These are phyloP conservation scores for Lampropteryx suffumata DNA, from an alignment of 2,888 invertebrate genomes.

Conservation along the genomic window DNA sequence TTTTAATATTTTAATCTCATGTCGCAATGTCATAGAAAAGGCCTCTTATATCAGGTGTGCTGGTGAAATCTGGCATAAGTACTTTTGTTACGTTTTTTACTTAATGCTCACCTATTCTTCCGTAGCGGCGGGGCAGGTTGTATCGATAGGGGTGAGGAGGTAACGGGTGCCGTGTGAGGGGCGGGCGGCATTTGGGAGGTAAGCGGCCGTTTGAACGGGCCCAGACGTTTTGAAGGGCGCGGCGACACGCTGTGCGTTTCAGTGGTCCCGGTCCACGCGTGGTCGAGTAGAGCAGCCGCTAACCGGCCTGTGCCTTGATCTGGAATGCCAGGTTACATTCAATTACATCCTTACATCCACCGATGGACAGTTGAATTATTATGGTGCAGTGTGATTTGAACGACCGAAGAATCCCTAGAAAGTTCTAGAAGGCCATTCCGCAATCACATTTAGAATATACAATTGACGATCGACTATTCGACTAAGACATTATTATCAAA, in stretches of 20 bases:
- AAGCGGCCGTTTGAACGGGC: conserved; percentile 83
- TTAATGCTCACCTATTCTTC: conserved; percentile 64
- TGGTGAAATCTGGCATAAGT: conserved; percentile 9
- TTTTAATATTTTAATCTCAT: too few species aligned
- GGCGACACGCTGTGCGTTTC: conserved; percentile 80
- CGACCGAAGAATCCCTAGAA: too few species aligned
- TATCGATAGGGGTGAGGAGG: conserved; percentile 37
- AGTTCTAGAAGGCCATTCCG: too few species aligned
- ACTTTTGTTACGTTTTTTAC: conserved; percentile 2
- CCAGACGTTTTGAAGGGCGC: conserved; percentile 86
- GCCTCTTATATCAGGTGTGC: not conserved
- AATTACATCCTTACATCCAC: not conserved
- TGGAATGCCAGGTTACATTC: conserved; percentile 27
- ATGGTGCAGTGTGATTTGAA: too few species aligned
- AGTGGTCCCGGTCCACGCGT: conserved; percentile 61
- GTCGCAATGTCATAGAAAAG: not conserved
- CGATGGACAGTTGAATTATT: too few species aligned
- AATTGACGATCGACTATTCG: too few species aligned
- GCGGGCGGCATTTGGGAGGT: conserved; percentile 37
- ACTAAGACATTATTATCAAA: too few species aligned
- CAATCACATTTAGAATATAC: too few species aligned
- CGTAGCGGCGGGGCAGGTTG: conserved; percentile 45
- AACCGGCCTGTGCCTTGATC: conserved; percentile 73
- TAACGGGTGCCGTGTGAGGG: conserved; percentile 43
- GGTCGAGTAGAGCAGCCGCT: conserved; percentile 84